Percentiles rank a stretch among this genome's conserved stretches.
Conservation (phyloP, 2,888 invertebrate genomes). For the Gastracanthus pulcherrimus region DNA sequence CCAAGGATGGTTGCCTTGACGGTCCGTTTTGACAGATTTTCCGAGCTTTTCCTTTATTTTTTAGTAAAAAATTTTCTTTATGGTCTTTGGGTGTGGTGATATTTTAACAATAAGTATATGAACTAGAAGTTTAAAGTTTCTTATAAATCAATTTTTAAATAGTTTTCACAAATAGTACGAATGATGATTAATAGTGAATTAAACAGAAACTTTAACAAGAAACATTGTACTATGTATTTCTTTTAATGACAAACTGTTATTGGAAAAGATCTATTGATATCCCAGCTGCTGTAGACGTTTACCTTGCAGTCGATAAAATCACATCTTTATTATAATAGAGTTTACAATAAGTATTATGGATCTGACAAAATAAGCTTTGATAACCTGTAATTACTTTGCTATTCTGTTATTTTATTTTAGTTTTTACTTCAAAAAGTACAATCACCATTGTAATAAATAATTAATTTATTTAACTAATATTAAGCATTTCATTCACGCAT, state of each 20-base stretch:
- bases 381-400: background rate
- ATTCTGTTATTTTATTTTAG: background rate
- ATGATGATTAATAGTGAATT: too few relatives aligned
- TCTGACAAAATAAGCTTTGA: background rate
- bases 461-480: background rate
- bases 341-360: slow-evolving; percentile 1
- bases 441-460: background rate
- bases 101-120: too few relatives aligned
- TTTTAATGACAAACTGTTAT: background rate
- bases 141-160: too few relatives aligned
- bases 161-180: too few relatives aligned
- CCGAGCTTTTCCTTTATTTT: background rate
- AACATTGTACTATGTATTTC: background rate
- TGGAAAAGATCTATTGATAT: background rate
- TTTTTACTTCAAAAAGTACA: too few relatives aligned
- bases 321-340: background rate
- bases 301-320: background rate
- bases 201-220: background rate
- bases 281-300: background rate
- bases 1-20: slow-evolving; percentile 61
- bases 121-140: too few relatives aligned
- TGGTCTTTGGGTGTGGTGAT: background rate
- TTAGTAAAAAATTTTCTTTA: background rate
- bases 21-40: too few relatives aligned
- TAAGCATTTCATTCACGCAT: too few relatives aligned